Evolutionary conservation across 2,888 invertebrate genomes (phyloP).

Genomic region (Nysson spinosus): DNA sequence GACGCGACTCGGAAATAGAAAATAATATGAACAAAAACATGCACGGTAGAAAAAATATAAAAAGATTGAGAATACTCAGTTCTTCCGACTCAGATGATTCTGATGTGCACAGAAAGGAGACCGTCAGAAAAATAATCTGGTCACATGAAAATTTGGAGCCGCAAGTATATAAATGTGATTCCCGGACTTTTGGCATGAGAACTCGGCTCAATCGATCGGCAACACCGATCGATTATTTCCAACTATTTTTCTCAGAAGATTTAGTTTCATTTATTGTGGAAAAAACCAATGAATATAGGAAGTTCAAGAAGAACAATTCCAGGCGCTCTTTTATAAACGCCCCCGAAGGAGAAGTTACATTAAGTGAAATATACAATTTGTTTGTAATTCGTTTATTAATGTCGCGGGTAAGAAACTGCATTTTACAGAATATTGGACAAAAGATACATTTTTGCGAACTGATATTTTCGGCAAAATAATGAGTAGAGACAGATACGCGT

Average conservation of each 20-base stretch:
- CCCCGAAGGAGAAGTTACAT: constrained; percentile 18
- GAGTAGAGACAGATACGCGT: constrained; percentile 12
- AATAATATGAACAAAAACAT: constrained; percentile 23
- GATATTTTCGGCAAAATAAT: constrained; percentile 20
- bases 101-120: constrained; percentile 7
- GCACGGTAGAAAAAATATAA: constrained; percentile 20
- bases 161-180: constrained; percentile 25
- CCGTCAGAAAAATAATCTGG: constrained; percentile 6
- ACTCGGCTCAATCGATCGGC: constrained; percentile 17
- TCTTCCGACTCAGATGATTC: constrained; percentile 21
- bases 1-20: constrained; percentile 21
- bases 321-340: constrained; percentile 19
- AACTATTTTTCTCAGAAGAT: constrained; percentile 26
- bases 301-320: constrained; percentile 5
- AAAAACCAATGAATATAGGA: constrained; percentile 21
- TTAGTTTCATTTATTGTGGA: constrained; percentile 21
- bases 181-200: constrained; percentile 6
- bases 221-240: constrained; percentile 18
- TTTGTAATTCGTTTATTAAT: constrained; percentile 26
- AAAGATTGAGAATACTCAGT: constrained; percentile 26
- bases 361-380: constrained; percentile 13
- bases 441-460: constrained; percentile 21
- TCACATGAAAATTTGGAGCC: constrained; percentile 24
- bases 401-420: constrained; percentile 13
- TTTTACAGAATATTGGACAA: constrained; percentile 19